phyloP scores from a whole-genome alignment of 1,140 invertebrate species.

The Papilio dardanus region DNA sequence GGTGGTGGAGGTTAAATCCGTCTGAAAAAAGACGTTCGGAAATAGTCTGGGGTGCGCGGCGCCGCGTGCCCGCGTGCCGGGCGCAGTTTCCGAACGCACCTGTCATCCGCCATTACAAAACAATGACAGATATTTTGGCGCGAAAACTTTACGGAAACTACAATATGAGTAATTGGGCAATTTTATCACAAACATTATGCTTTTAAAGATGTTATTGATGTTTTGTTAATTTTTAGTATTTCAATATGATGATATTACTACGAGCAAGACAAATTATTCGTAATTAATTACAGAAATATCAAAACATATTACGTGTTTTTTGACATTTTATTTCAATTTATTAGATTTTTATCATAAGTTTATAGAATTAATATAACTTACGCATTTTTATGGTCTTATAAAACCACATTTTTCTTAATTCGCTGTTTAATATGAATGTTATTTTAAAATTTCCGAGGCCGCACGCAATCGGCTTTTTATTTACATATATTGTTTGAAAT shows the following conservation, averaged over 20 bases:
- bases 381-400: neutral
- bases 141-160: slow-evolving; percentile 20
- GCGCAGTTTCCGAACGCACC: slow-evolving; percentile 51
- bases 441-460: neutral
- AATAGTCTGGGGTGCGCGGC: slow-evolving; percentile 51
- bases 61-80: slow-evolving; percentile 55
- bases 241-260: too few relatives aligned
- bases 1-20: slow-evolving; percentile 63
- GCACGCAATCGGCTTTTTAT: neutral
- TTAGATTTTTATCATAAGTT: neutral
- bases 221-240: neutral
- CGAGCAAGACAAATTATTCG: too few relatives aligned
- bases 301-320: neutral
- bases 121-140: slow-evolving; percentile 49
- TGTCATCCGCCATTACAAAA: slow-evolving; percentile 57
- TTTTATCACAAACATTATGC: neutral
- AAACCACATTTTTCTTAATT: neutral
- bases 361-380: neutral
- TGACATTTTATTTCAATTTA: neutral
- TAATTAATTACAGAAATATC: neutral
- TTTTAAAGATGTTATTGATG: neutral
- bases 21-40: slow-evolving; percentile 59
- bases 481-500: slow-evolving; percentile 8
- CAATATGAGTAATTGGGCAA: slow-evolving; percentile 13
- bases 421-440: neutral